Base-by-base conservation (phyloP, 2,888 invertebrate species). In the Drymonia ruficornis region DNA sequence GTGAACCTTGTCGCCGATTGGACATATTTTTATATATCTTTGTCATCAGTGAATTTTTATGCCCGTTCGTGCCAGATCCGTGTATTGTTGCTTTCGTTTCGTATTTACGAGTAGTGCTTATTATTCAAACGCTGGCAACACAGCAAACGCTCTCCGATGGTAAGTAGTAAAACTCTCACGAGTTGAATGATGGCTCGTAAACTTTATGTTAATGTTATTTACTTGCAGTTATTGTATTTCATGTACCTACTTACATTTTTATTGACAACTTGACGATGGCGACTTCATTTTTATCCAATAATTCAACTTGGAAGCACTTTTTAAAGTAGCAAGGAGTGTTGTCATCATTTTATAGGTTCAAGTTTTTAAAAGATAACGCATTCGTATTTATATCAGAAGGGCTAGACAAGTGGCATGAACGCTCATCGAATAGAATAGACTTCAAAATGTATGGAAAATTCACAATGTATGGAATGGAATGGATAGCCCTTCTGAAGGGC, bases 91-190 rank as follows among this genome's bases (percentile, higher is more conserved):
- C 65, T 67, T 67, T 65, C 59, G 65, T 40, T 16, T 9, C 16
- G 11, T 15, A 40, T 40, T 40, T 40, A 40, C 40, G 40, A 40
- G 16, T 38, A 7, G 11, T 16, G 16, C 15, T 38, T 38, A 38
- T 70, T 70, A 70, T 70, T 70, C 70, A 63, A 70, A 63, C 67
- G 58, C 60, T 67, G 63, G 56, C 65, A 61, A 54, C 49, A 54
- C 49, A 54, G 55, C 50, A 52, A 57, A 62, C 61, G 63, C 49
- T 61, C 55, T 62, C 51, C 67, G 55, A 56, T 9, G 46, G 38
- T n/a, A n/a, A n/a, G n/a, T 45, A 59, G 46, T 61, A 59, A 59
- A 67, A 67, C 42, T 65, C 65, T 61, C 61, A 61, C 63, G 63
- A 60, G 40, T 56, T 31, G 51, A 65, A 70, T 67, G 61, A 70